Base-by-base conservation (phyloP, 2,113 vertebrate genomes). In the Heptranchias perlo region DNA sequence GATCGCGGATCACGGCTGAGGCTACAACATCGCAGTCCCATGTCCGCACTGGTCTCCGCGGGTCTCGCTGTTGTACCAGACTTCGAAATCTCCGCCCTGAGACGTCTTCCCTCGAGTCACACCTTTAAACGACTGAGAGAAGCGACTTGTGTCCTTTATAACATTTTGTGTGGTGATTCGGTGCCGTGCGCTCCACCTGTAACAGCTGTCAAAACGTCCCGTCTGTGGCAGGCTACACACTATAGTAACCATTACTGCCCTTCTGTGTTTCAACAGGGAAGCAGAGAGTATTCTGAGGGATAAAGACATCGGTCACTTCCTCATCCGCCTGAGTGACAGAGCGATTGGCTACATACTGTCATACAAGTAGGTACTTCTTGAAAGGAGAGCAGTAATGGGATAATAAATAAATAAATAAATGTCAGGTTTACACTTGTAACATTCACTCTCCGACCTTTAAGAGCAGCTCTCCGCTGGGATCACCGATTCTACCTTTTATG, bases 261-360 rank as follows among this genome's bases (percentile, higher is more conserved):
- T 0, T 97, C 4, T 35, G 91, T 86, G 6, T 78, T 95, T 96
- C 76, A 39, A 86, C 97, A 99, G 98, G 96, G 97, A 98, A 96
- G 97, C 98, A 6, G 98, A 99, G 96, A 97, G 98, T 82, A 97
- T 98, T 28, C 97, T 99, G 61, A 96, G 96, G 96, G 97, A 98
- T 96, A 98, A 97, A 96, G 97, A 98, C 3, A 73, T 97, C 0
- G 98, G 99, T 89, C 98, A 97, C 96, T 99, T 99, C 96, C 97
- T 99, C 96, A 97, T 99, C 96, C 98, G 98, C 58, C 97, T 99
- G 96, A 99, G 98, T 16, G 98, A 98, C 96, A 98, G 98, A 96
- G 97, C 98, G 4, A 97, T 98, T 0, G 98, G 98, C 96, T 99
- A 98, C 96, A 98, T 99, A 62, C 96, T 99, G 52, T 98, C 98